Evolutionary conservation across 2,888 invertebrate species (phyloP), one percentile per base, ranked within the genome.

Genomic region (Andrena fulva): DNA sequence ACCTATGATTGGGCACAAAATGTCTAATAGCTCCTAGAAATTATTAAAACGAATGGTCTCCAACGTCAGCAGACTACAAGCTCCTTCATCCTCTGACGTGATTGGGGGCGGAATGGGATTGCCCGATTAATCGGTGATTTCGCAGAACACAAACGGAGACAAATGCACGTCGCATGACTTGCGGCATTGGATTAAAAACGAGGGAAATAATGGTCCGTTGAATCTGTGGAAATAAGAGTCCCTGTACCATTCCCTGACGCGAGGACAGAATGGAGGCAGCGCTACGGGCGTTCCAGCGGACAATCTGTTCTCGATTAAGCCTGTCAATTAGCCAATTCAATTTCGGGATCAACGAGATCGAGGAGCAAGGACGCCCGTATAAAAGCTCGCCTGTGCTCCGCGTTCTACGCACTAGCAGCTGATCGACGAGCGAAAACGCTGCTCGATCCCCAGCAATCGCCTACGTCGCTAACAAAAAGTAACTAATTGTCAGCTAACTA

Each of bases 271-370:
- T 84, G 62, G 62, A 64, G 48, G 6, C 8, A 16, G 35, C n/a
- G 42, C 66, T 12, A 10, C 77, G 63, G 80, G 71, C 60, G 63
- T 86, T 42, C 54, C 62, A 62, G 27, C 52, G 72, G 59, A 78
- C 84, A 81, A 87, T 87, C 80, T 82, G 72, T 87, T 78, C 79
- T 70, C 82, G 79, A 79, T 85, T 88, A 87, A 88, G 72, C 82
- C 75, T 85, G 83, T 88, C 89, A 84, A 85, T 88, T 84, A 82
- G 73, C 75, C 67, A 67, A 79, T 88, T 92, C 88, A 90, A 91
- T 91, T 91, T 89, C 83, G 69, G 88, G 84, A 85, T 86, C 86
- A 77, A 85, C 79, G 20, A 74, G 80, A 77, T 78, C 56, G 67
- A 78, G 59, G 12, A 1, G 50, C 72, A 77, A 83, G 50, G 20